Evolutionary conservation across 2,888 invertebrate species (phyloP).

Genomic region (Leptinotarsa haldemani): DNA sequence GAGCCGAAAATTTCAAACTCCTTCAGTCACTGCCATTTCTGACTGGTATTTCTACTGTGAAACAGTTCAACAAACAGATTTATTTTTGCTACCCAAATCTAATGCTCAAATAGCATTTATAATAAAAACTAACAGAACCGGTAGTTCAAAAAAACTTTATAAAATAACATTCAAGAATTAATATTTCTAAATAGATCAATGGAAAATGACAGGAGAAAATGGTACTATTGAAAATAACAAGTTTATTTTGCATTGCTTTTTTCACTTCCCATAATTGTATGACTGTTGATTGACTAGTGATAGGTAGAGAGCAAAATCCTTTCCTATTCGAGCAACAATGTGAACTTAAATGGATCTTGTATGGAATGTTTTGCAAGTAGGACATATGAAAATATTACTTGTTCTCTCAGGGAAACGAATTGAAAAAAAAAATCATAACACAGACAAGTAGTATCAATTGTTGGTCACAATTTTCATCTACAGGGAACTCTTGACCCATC

Average conservation of each 20-base stretch:
- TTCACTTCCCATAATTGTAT: neutral
- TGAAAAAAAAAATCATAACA: neutral
- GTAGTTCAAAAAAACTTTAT: neutral
- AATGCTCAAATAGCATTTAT: no score
- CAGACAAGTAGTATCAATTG: neutral
- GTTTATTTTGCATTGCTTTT: neutral
- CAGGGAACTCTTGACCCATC: no score
- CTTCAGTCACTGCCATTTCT: neutral
- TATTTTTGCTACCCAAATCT: no score
- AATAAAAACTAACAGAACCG: no score
- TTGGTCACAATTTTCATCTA: no score
- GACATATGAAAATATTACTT: neutral
- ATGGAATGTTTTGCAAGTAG: neutral
- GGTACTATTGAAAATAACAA: neutral
- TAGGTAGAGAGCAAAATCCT: conserved; percentile 13
- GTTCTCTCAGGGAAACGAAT: neutral
- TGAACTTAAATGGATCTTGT: neutral
- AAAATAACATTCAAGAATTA: neutral
- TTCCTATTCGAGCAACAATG: conserved; percentile 2
- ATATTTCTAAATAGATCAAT: neutral
- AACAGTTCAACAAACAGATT: no score
- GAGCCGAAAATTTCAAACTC: neutral
- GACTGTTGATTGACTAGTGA: conserved; percentile 10
- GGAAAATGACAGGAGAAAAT: neutral
- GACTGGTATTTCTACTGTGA: no score